Percentiles rank a stretch among this genome's conserved stretches.
Evolutionary conservation across 2,113 vertebrate genomes (phyloP).

Genomic region (Indri indri): DNA sequence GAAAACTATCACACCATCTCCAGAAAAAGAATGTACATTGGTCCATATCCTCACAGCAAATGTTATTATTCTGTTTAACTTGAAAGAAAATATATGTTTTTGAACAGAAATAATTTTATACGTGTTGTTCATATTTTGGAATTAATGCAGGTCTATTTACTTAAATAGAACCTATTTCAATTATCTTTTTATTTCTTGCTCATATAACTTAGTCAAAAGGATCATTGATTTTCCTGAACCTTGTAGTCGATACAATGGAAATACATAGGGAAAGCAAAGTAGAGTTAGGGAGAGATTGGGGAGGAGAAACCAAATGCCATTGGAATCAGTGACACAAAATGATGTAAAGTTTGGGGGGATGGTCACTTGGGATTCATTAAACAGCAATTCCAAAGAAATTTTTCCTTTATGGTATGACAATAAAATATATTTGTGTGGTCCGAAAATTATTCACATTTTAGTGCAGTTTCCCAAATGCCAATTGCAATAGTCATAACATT

Average conservation of each 20-base stretch:
- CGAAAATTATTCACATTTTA: constrained; percentile 16
- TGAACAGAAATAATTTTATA: background rate
- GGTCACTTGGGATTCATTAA: background rate
- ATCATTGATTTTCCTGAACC: background rate
- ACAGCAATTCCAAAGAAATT: background rate
- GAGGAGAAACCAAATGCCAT: background rate
- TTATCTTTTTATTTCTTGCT: background rate
- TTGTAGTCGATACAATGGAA: background rate
- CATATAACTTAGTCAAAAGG: background rate
- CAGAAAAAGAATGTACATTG: background rate
- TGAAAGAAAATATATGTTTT: background rate
- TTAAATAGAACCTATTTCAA: background rate
- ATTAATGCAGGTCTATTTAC: background rate
- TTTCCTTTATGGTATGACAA: background rate
- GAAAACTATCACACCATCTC: background rate
- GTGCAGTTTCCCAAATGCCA: constrained; percentile 45
- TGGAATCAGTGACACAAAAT: background rate
- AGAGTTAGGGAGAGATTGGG: background rate
- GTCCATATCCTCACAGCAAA: background rate
- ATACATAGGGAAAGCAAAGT: background rate
- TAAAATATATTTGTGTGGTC: background rate
- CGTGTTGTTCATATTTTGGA: background rate
- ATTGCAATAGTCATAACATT: background rate
- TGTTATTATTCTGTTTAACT: background rate
- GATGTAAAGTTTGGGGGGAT: background rate